phyloP scores from a whole-genome alignment of 2,797 vertebrate species.

The Catharus ustulatus region DNA sequence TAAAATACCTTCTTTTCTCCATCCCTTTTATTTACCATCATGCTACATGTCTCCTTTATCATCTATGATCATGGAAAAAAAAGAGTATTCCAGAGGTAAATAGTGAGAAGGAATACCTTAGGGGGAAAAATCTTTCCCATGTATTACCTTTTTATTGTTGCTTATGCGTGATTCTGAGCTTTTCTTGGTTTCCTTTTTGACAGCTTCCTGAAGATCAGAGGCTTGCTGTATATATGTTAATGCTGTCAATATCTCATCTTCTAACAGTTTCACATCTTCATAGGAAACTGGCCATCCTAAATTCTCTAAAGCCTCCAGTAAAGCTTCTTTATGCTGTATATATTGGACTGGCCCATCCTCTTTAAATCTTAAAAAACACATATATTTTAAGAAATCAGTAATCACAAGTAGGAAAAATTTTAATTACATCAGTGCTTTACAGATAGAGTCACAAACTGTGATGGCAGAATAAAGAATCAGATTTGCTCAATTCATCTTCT shows the following conservation, averaged over 20 bases:
- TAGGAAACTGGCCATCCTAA: constrained; percentile 78
- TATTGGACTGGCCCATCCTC: constrained; percentile 74
- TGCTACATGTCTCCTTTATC: neutral
- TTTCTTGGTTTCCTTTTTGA: constrained; percentile 50
- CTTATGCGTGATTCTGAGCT: neutral
- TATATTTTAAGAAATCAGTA: neutral
- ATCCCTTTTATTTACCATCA: neutral
- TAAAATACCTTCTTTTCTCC: neutral
- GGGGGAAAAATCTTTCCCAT: neutral
- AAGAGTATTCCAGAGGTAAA: neutral
- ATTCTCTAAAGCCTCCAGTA: constrained; percentile 75
- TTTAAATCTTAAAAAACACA: constrained; percentile 66
- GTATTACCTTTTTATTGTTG: constrained; percentile 43
- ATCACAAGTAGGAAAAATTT: neutral
- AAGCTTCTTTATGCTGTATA: constrained; percentile 71
- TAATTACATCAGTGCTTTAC: neutral
- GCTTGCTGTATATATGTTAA: constrained; percentile 78
- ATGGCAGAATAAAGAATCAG: neutral
- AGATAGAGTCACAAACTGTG: neutral
- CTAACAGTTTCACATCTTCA: constrained; percentile 77
- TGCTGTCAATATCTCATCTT: constrained; percentile 79
- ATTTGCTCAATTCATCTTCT: neutral
- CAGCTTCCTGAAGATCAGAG: constrained; percentile 75
- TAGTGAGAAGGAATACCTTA: neutral
- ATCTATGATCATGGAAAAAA: neutral